phyloP scores from a whole-genome alignment of 2,797 vertebrate species.

The Huso huso region DNA sequence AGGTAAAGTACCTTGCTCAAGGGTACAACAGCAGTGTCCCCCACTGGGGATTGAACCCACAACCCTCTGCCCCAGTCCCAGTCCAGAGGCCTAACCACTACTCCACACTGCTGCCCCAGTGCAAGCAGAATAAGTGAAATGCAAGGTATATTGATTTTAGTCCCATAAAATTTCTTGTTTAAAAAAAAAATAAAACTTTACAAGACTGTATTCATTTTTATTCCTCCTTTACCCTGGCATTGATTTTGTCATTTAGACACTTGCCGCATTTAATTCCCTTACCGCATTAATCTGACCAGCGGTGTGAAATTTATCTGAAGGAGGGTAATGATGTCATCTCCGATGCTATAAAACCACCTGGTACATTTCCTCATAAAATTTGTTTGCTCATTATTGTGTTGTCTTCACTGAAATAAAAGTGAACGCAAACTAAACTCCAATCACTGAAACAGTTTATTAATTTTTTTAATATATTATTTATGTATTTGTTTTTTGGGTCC shows the following conservation, averaged over 20 bases:
- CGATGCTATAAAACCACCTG: constrained; percentile 33
- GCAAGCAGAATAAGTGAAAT: no score
- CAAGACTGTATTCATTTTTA: neutral
- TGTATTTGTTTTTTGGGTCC: no score
- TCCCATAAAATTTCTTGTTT: no score
- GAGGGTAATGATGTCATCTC: constrained; percentile 49
- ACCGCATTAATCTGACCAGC: constrained; percentile 43
- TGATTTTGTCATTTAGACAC: constrained; percentile 43
- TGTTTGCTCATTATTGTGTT: constrained; percentile 30
- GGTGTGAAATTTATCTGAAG: constrained; percentile 40
- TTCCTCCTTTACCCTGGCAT: constrained; percentile 24
- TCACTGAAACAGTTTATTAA: no score
- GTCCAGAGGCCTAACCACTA: no score
- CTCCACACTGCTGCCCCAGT: no score
- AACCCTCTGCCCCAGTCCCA: no score
- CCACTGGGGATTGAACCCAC: no score
- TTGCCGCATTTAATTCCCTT: constrained; percentile 44
- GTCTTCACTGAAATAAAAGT: constrained; percentile 22
- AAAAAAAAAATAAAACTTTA: neutral
- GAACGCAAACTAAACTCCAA: neutral
- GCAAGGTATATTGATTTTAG: no score
- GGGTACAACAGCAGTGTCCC: no score
- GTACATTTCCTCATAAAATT: constrained; percentile 37
- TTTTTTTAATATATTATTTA: no score
- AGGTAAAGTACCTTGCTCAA: no score